Base-by-base conservation (phyloP, 2,797 vertebrate genomes). In the Karalla daura region DNA sequence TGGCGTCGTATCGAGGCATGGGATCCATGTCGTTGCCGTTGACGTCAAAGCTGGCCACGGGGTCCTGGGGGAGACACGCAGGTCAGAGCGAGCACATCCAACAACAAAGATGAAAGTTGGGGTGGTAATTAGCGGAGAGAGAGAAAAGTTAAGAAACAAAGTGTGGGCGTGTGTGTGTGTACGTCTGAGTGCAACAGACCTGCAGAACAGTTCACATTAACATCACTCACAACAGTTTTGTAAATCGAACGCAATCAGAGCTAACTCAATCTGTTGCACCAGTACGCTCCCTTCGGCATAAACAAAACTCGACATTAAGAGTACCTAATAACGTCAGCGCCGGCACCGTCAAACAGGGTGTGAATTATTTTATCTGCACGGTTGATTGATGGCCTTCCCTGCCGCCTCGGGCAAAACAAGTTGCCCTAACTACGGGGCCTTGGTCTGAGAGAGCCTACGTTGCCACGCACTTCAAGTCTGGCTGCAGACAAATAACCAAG, bases 1-100 rank as follows among this genome's bases (percentile, higher is more conserved):
- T 99, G 81, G 96, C 96, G 50, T 99, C 98, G 1, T 99, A 99
- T 71, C 98, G 95, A 79, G 98, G 98, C 98, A 99, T 98, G 24
- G 98, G 98, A 77, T 99, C 98, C 92, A 96, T 92, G 87, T 99
- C 98, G 61, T 99, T 98, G 70, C 97, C 96, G 74, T 99, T 99
- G 84, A 99, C 98, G 71, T 99, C 98, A 81, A 95, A 99, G 92
- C 98, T 99, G 75, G 98, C 98, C 71, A 96, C 94, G 0, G 95
- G 94, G 88, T 99, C 98, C 98, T 99, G 85, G 35, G 90, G 60
- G 54, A 92, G 66, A 82, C 82, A 89, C 2, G 5, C 33, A 76
- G 41, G 36, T 74, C 46, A 74, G 41, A 51, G 60, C 20, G 65
- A 61, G 24, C 33, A 53, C 9, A 58, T 45, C 33, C 70, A 78